Conservation (phyloP, 2,113 vertebrate species). For the Sylvia atricapilla region DNA sequence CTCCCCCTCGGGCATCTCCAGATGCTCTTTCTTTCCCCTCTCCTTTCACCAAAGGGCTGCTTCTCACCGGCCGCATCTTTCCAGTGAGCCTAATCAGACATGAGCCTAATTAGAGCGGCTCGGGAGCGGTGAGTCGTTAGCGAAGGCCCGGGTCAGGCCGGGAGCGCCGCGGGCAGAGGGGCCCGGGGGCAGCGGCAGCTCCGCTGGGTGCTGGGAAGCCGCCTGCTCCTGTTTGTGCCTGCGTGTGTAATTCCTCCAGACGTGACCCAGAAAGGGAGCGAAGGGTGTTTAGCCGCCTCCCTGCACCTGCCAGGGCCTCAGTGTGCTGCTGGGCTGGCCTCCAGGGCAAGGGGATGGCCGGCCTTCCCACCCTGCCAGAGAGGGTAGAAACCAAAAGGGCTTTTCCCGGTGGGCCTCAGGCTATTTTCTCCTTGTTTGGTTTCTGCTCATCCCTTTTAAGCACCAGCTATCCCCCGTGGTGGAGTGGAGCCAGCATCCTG, state of each 20-base stretch:
- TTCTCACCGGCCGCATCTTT: background rate
- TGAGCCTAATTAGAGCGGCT: constrained; percentile 15
- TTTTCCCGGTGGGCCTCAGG: background rate
- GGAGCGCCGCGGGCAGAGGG: background rate
- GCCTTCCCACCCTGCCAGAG: background rate
- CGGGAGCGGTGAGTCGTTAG: background rate
- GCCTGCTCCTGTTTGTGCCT: background rate
- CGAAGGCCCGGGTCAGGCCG: background rate
- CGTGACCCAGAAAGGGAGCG: background rate
- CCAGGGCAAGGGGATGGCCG: background rate
- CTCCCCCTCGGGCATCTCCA: background rate
- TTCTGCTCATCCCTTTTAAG: background rate
- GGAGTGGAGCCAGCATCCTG: background rate
- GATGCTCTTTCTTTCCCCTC: background rate
- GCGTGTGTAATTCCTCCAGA: background rate
- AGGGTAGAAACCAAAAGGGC: background rate
- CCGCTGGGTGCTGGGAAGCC: background rate
- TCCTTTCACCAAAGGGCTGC: background rate
- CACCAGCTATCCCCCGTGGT: fast-evolving
- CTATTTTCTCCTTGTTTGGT: background rate
- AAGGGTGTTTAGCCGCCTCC: background rate
- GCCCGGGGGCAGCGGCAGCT: background rate
- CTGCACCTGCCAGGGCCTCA: background rate
- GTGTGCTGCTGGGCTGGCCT: background rate
- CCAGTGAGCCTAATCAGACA: constrained; percentile 19